Evolutionary conservation across 1,140 invertebrate genomes (phyloP), one percentile per base, ranked within the genome.

Genomic region (Caerostris darwini): DNA sequence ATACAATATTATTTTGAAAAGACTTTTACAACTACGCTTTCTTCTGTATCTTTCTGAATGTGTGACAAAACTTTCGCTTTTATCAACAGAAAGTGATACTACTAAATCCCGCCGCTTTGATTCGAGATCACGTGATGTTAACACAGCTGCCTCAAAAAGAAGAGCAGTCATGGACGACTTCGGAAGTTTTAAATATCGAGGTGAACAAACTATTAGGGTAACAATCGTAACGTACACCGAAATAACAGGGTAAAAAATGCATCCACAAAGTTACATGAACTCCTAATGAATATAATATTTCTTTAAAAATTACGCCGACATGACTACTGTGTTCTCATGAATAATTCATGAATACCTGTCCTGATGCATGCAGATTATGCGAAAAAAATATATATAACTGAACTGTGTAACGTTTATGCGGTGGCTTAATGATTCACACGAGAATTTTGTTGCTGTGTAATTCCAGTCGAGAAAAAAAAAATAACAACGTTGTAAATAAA

Each of bases 171-270:
- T 50, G 34, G 53, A 34, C 19, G 8, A 77, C 19, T 34, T 34
- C 34, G 34, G 34, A 34, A 14, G 2, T 77, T 50, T 77, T 50
- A 53, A 12, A 77, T 53, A 7, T 1, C 3, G 71, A 77, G 71
- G 71, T 77, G 71, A 77, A 77, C 8, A 77, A 77, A 77, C 71
- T 77, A 53, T 77, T 77, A 77, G 53, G 50, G 50, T 50, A 77
- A 5, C 50, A 53, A 34, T 34, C 34, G 34, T 34, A 34, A 34
- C 53, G 6, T 64, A 64, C 17, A 50, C 71, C 50, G 34, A 10
- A 12, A 53, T 6, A 77, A 34, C 34, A 34, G 34, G 4, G 71
- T 5, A 12, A 77, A 77, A 77, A 85, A 19, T 57, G 8, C 14
- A 19, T 56, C 83, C n/a, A 56, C 17, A 59, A 12, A 77, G 3